Percentiles rank a stretch among this genome's conserved stretches.
phyloP scores from a whole-genome alignment of 2,113 vertebrate species.

The Siphamia tubifer region DNA sequence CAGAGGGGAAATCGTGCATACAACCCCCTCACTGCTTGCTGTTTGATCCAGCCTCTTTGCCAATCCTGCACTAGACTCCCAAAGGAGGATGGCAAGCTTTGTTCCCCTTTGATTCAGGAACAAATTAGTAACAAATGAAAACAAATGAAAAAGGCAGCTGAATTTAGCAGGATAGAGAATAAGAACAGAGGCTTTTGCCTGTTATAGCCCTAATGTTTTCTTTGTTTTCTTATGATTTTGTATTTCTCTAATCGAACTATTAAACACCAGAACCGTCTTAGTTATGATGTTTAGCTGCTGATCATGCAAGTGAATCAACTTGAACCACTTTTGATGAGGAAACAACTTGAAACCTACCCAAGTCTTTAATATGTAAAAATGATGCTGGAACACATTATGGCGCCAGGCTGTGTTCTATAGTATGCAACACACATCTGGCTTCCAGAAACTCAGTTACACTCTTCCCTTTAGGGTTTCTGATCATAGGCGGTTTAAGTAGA shows the following conservation, averaged over 20 bases:
- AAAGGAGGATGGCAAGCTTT: slow-evolving; percentile 29
- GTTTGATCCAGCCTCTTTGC: slow-evolving; percentile 59
- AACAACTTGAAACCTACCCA: slow-evolving; percentile 27
- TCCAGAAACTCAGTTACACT: slow-evolving; percentile 50
- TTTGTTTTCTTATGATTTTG: slow-evolving; percentile 10
- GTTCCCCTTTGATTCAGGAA: slow-evolving; percentile 63
- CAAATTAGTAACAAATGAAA: slow-evolving; percentile 67
- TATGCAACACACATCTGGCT: slow-evolving; percentile 73
- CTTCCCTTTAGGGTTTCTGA: slow-evolving; percentile 43
- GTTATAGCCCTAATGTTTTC: background rate
- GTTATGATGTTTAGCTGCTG: slow-evolving; percentile 37
- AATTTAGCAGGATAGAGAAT: slow-evolving; percentile 22
- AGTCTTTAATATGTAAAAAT: slow-evolving; percentile 44
- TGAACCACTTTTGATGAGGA: slow-evolving; percentile 26
- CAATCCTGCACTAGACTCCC: slow-evolving; percentile 54
- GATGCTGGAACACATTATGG: slow-evolving; percentile 36
- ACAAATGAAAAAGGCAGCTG: slow-evolving; percentile 53
- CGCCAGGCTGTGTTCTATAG: slow-evolving; percentile 45
- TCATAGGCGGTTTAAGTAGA: slow-evolving; percentile 23
- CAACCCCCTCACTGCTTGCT: slow-evolving; percentile 45
- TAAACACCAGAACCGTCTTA: slow-evolving; percentile 29
- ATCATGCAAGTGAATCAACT: slow-evolving; percentile 30
- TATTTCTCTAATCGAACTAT: slow-evolving; percentile 25
- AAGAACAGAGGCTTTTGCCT: slow-evolving; percentile 1
- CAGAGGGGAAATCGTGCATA: slow-evolving; percentile 39